Conservation (phyloP, 92 coral and sea anemone species). For the Heliopora coerulea region DNA sequence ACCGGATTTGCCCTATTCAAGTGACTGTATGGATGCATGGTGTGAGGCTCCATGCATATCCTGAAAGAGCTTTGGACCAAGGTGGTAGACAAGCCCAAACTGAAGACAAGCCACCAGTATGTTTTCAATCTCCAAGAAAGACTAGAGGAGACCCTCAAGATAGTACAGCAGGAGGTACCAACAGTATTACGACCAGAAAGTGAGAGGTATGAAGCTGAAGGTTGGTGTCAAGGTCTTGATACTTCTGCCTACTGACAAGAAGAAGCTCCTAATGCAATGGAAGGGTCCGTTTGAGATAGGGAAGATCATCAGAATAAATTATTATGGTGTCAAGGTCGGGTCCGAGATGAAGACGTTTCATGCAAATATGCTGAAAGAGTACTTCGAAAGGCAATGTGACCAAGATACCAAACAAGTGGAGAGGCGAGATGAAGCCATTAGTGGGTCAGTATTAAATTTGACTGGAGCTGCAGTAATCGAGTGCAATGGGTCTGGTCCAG, state of each 20-base stretch:
- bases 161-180: constrained; percentile 33
- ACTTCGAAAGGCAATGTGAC: constrained; percentile 18
- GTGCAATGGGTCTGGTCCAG: constrained; percentile 24
- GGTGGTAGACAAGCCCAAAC: constrained; percentile 17
- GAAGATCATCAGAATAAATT: constrained; percentile 11
- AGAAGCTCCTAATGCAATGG: constrained; percentile 60
- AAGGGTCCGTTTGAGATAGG: constrained; percentile 47
- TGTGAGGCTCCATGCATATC: constrained; percentile 39
- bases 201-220: neutral
- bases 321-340: constrained; percentile 15
- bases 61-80: constrained; percentile 46
- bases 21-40: constrained; percentile 43
- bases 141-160: constrained; percentile 22
- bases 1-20: constrained; percentile 43
- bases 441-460: constrained; percentile 13
- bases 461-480: constrained; percentile 37
- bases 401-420: neutral
- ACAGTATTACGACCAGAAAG: constrained; percentile 19
- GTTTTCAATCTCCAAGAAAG: constrained; percentile 41
- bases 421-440: neutral
- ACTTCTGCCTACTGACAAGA: constrained; percentile 45
- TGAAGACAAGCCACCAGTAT: constrained; percentile 40
- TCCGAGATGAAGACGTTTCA: constrained; percentile 29
- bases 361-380: constrained; percentile 40
- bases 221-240: constrained; percentile 44